phyloP scores from a whole-genome alignment of 64 coral and sea anemone genomes.

The Pocillopora verrucosa region DNA sequence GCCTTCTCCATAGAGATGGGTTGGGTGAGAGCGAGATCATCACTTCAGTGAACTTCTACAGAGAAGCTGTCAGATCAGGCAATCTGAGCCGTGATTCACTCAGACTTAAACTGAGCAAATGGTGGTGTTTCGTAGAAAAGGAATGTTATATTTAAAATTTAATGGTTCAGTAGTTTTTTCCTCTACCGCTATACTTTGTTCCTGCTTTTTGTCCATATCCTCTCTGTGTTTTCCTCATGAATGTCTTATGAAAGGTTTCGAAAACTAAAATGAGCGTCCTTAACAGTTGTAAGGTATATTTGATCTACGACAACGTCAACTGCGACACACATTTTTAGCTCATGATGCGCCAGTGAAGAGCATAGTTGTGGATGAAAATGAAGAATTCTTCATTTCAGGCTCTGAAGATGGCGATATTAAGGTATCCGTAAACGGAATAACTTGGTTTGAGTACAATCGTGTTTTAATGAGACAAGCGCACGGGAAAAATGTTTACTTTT shows the following conservation, averaged over 20 bases:
- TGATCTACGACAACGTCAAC: slow-evolving; percentile 81
- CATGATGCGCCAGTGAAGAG: slow-evolving; percentile 97
- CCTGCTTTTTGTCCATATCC: background rate
- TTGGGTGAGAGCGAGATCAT: too few species aligned
- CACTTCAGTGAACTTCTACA: too few species aligned
- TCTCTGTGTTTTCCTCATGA: background rate
- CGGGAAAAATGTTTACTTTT: too few species aligned
- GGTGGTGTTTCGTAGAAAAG: too few species aligned
- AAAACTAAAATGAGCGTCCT: background rate
- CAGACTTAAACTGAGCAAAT: too few species aligned
- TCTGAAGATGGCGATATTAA: slow-evolving; percentile 99
- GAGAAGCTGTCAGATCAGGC: too few species aligned
- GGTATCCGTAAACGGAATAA: slow-evolving; percentile 19
- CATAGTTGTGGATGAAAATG: slow-evolving; percentile 88
- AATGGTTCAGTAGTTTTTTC: too few species aligned
- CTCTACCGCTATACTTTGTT: background rate
- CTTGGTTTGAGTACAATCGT: background rate
- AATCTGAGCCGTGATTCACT: too few species aligned
- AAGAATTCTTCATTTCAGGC: slow-evolving; percentile 94
- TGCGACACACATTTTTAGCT: slow-evolving; percentile 92
- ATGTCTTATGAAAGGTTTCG: background rate
- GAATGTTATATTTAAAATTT: too few species aligned
- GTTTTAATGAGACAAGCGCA: too few species aligned
- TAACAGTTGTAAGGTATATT: slow-evolving; percentile 70
- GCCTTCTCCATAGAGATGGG: too few species aligned